phyloP scores from a whole-genome alignment of 2,888 invertebrate species.

The Eilema griseolum region DNA sequence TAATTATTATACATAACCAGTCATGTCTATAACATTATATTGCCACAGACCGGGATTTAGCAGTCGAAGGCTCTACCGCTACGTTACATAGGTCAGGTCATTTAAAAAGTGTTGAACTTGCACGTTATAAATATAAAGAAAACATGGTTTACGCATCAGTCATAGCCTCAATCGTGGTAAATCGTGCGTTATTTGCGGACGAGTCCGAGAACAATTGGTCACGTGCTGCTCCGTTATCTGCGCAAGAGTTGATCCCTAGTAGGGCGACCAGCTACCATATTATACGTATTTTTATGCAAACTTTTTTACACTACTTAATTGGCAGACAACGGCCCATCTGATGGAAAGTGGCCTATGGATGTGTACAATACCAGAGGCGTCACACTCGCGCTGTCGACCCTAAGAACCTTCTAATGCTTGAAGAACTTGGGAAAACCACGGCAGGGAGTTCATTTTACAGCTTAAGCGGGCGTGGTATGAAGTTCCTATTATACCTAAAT shows the following conservation, averaged over 20 bases:
- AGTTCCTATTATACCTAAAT: too few species aligned
- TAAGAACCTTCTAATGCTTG: too few species aligned
- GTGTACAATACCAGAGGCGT: too few species aligned
- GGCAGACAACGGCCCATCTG: too few species aligned
- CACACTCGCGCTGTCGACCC: too few species aligned
- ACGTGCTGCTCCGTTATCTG: constrained; percentile 62
- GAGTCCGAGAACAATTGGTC: constrained; percentile 66
- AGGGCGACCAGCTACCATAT: constrained; percentile 20
- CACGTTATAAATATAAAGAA: not conserved
- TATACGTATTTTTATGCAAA: not conserved
- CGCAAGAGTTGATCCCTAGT: constrained; percentile 47
- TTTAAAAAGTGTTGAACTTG: constrained; percentile 1
- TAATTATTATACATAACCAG: not conserved
- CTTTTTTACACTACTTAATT: too few species aligned
- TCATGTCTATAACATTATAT: not conserved
- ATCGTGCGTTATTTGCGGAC: constrained; percentile 64
- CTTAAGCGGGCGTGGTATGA: too few species aligned
- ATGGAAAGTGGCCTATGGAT: too few species aligned
- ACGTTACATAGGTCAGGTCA: not conserved
- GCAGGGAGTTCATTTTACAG: too few species aligned
- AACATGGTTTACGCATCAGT: not conserved
- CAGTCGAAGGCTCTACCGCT: not conserved
- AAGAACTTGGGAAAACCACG: too few species aligned
- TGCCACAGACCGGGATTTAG: not conserved
- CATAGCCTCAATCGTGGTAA: constrained; percentile 18